phyloP scores from a whole-genome alignment of 2,888 invertebrate species.

The Taenaris catops region DNA sequence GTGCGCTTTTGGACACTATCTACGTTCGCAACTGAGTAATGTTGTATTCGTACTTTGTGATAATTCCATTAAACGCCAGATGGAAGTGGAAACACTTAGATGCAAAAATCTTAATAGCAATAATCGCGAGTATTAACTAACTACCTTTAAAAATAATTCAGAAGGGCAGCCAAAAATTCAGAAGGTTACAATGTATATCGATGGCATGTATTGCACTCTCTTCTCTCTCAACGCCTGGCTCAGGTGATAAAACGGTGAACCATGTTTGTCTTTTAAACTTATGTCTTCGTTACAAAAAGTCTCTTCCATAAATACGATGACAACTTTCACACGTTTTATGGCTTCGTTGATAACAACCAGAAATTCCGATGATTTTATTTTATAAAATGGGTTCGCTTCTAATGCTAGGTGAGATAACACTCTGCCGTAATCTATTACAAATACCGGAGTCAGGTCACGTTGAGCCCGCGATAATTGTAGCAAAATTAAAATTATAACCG shows the following conservation, averaged over 20 bases:
- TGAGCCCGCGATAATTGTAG: constrained; percentile 20
- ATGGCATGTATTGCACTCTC: constrained; percentile 44
- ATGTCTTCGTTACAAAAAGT: constrained; percentile 48
- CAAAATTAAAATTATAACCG: constrained; percentile 12
- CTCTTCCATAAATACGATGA: constrained; percentile 52
- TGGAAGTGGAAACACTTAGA: constrained; percentile 26
- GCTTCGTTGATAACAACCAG: constrained; percentile 35
- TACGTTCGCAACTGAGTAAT: too few species aligned
- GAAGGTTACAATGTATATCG: constrained; percentile 36
- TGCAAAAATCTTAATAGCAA: too few species aligned
- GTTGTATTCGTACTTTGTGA: too few species aligned
- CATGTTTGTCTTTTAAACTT: constrained; percentile 36
- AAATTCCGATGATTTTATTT: constrained; percentile 33
- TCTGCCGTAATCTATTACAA: constrained; percentile 41
- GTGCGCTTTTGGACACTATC: too few species aligned
- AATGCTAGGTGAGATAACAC: constrained; percentile 28
- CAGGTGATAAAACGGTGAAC: constrained; percentile 41
- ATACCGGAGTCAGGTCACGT: constrained; percentile 39
- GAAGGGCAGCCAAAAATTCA: too few species aligned
- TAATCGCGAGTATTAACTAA: too few species aligned
- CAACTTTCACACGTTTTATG: constrained; percentile 29
- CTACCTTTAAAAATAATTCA: too few species aligned
- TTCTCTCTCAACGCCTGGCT: constrained; percentile 30
- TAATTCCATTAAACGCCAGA: too few species aligned
- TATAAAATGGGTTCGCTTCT: constrained; percentile 42